phyloP scores from a whole-genome alignment of 2,888 invertebrate genomes.

The Villa cingulata region DNA sequence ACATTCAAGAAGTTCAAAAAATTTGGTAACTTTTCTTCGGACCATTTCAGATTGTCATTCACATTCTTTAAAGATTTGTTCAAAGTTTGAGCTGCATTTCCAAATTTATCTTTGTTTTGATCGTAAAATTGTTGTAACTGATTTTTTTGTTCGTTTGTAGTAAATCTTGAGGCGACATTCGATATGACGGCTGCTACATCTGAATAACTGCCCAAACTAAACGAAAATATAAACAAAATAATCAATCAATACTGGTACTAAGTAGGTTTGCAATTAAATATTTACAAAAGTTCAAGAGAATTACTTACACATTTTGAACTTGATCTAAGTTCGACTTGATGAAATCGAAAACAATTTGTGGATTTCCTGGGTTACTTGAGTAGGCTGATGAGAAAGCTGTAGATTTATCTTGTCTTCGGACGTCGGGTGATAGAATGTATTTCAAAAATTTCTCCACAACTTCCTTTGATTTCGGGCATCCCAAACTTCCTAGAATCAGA shows the following conservation, averaged over 20 bases:
- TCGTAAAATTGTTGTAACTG: conserved; percentile 22
- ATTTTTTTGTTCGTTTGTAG: conserved; percentile 21
- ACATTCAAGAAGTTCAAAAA: conserved; percentile 21
- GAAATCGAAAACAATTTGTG: conserved; percentile 41
- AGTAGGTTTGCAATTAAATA: too few species aligned
- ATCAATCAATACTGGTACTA: too few species aligned
- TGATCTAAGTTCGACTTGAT: conserved; percentile 25
- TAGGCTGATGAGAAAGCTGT: conserved; percentile 37
- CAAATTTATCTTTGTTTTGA: conserved; percentile 21
- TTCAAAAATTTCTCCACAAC: conserved; percentile 40
- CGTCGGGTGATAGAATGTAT: conserved; percentile 36
- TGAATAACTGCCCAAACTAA: conserved; percentile 26
- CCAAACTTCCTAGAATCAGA: conserved; percentile 49
- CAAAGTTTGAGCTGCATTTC: conserved; percentile 21
- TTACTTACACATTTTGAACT: conserved; percentile 26
- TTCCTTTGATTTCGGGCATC: conserved; percentile 45
- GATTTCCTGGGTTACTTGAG: conserved; percentile 40
- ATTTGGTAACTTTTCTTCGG: conserved; percentile 17
- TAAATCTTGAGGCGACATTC: conserved; percentile 28
- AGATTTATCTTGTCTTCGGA: conserved; percentile 31
- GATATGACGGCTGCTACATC: conserved; percentile 27
- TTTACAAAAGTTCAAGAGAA: not conserved
- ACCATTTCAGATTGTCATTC: conserved; percentile 29
- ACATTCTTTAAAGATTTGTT: conserved; percentile 23
- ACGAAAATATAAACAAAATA: not conserved